phyloP scores from a whole-genome alignment of 1,140 invertebrate genomes.

The Dinoponera quadriceps region DNA sequence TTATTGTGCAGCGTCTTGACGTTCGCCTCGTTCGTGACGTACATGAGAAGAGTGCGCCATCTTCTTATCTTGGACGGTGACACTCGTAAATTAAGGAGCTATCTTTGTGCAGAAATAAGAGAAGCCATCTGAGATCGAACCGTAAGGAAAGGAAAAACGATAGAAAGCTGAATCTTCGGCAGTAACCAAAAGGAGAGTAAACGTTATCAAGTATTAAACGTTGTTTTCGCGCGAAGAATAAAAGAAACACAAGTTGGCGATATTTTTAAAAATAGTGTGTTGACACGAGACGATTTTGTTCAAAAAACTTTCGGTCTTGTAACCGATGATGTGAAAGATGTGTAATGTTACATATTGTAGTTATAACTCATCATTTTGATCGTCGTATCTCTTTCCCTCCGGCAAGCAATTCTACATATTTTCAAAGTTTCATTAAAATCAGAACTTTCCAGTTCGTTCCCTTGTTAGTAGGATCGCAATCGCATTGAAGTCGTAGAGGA shows the following conservation, averaged over 20 bases:
- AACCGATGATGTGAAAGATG: background rate
- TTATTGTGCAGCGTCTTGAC: constrained; percentile 31
- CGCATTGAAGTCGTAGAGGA: constrained; percentile 36
- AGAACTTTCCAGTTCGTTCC: constrained; percentile 39
- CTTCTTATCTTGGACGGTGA: background rate
- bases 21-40: constrained; percentile 12
- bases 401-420: constrained; percentile 43
- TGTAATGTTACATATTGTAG: background rate
- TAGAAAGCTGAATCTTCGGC: no score
- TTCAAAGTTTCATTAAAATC: constrained; percentile 54
- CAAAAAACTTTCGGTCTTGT: no score
- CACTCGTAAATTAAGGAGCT: background rate
- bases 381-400: background rate
- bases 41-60: background rate
- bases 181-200: no score
- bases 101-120: background rate
- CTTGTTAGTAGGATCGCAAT: constrained; percentile 53
- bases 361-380: background rate
- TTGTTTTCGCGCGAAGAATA: no score
- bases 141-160: background rate
- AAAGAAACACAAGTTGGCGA: no score
- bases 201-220: no score
- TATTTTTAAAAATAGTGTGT: no score
- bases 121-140: background rate
- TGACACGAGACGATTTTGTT: no score